Evolutionary conservation across 2,888 invertebrate species (phyloP).

Genomic region (Drosophila acutilabella): DNA sequence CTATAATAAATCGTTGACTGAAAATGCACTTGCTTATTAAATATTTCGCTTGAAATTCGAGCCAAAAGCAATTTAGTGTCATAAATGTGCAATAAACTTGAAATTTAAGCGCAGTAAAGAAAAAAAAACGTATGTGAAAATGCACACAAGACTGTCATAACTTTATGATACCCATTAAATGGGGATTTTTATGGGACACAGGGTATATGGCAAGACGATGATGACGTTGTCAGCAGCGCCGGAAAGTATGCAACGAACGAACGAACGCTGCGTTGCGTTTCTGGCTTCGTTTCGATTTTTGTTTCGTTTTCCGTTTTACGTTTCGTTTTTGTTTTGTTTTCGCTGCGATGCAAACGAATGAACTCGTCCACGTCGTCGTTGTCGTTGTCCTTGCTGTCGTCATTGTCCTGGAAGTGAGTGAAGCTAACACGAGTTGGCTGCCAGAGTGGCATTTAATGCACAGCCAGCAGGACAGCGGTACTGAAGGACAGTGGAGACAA

Average conservation of each 20-base stretch:
- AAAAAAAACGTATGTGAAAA: neutral
- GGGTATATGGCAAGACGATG: conserved; percentile 46
- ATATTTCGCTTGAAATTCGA: conserved; percentile 1
- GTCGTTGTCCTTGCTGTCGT: conserved; percentile 23
- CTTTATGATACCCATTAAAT: conserved; percentile 15
- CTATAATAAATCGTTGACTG: neutral
- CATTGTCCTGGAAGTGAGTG: conserved; percentile 61
- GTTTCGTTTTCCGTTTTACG: conserved; percentile 1
- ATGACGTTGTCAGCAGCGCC: conserved; percentile 46
- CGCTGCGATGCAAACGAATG: conserved; percentile 1
- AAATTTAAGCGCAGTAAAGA: neutral
- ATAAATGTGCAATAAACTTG: conserved; percentile 9
- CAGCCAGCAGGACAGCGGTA: conserved; percentile 52
- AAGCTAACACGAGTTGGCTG: conserved; percentile 57
- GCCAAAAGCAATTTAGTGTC: neutral
- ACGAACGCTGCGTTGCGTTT: conserved; percentile 41
- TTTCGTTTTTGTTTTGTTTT: conserved; percentile 14
- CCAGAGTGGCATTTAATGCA: conserved; percentile 75
- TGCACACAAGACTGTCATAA: conserved; percentile 5
- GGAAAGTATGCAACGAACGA: conserved; percentile 56
- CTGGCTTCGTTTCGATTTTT: conserved; percentile 20
- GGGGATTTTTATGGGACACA: conserved; percentile 11
- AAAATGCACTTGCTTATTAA: conserved; percentile 2
- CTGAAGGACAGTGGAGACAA: conserved; percentile 18
- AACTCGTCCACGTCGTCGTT: conserved; percentile 21